Base-by-base conservation (phyloP, 2,113 vertebrate species). In the Toxotes chatareus region DNA sequence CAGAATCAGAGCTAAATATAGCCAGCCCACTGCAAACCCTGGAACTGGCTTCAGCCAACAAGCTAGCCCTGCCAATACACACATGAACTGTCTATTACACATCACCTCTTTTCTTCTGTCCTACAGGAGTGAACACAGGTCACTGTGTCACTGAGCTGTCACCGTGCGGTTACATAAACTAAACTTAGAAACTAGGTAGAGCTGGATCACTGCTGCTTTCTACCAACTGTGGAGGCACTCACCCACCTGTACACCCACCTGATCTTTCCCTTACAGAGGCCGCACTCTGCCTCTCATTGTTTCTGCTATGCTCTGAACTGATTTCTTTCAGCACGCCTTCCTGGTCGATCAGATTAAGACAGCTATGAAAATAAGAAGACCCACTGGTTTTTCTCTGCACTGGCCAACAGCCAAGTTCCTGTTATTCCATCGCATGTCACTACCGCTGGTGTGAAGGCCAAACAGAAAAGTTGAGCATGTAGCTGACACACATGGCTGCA, bases 1-100 rank as follows among this genome's bases (percentile, higher is more conserved):
- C 59, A 75, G 63, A 65, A 74, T 42, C 73, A 66, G 8, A 46
- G 59, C 86, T 88, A 86, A 89, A 85, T 79, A 71, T 86, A 89
- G 75, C 36, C 1, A 32, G 70, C 3, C 40, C 2, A 42, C 1
- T 42, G 55, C 40, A 65, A 79, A 73, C 34, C 23, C 70, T 68
- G 73, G 49, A 79, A 49, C 31, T 40, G 8, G 57, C 27, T 42
- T 69, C 1, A 21, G 44, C 42, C 36, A 64, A n/a, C 75, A 62
- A 46, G 51, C 61, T 38, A 0, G 1, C 4, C 21, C 49, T 73
- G 62, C 67, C 75, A 66, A 11, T 2, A 31, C 55, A 27, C 49
- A 66, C 36, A 46, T 56, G 27, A 63, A 46, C 66, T 34, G 19
- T 16, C 16, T 11, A 23, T 40, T 36, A 71, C 21, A 40, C 44